Evolutionary conservation across 2,113 vertebrate genomes (phyloP).

Genomic region (Xenopus laevis): DNA sequence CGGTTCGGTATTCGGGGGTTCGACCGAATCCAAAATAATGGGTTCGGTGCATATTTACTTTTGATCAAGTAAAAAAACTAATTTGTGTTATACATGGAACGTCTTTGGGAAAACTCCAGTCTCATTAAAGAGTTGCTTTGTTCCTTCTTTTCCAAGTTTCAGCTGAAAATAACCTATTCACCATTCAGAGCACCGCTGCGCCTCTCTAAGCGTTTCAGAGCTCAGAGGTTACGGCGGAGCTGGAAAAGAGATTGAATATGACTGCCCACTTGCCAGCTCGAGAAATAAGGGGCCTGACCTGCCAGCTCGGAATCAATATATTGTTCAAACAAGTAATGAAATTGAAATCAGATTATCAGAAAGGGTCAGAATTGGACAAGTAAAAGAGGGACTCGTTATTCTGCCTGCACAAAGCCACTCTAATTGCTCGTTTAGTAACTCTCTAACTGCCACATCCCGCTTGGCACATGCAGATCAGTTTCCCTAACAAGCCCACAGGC

Average conservation of each 20-base stretch:
- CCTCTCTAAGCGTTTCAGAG: not conserved
- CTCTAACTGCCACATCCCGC: not conserved
- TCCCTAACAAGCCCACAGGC: no score
- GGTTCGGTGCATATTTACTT: no score
- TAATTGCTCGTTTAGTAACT: constrained; percentile 12
- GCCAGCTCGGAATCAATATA: constrained; percentile 7
- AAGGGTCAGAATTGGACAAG: constrained; percentile 20
- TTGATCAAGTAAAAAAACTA: no score
- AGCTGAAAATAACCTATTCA: not conserved
- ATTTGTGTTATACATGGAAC: no score
- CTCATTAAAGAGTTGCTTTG: no score
- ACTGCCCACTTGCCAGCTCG: no score
- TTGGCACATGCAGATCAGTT: no score
- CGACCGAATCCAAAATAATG: no score
- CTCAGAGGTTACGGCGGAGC: constrained; percentile 24
- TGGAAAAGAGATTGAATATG: constrained; percentile 33
- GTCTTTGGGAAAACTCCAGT: no score
- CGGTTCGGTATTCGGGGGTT: no score
- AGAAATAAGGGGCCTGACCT: constrained; percentile 31
- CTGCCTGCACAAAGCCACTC: not conserved
- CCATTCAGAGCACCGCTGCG: not conserved
- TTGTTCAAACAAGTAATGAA: constrained; percentile 29
- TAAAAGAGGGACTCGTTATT: not conserved
- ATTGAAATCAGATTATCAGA: constrained; percentile 19
- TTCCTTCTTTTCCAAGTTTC: no score